Evolutionary conservation across 2,113 vertebrate species (phyloP).

Genomic region (Caranx melampygus): DNA sequence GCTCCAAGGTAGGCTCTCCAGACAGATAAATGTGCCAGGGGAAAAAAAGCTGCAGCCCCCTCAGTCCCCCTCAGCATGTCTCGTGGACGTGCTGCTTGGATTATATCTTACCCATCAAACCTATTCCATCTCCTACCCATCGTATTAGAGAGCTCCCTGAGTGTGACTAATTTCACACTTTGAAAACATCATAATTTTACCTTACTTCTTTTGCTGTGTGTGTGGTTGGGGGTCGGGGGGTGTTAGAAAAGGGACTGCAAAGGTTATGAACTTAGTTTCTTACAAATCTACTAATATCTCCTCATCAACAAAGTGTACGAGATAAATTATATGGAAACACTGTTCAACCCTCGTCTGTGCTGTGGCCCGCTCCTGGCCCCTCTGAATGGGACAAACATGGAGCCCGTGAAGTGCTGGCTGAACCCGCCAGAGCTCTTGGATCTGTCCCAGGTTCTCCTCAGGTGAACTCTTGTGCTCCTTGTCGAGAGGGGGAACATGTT

Average conservation of each 20-base stretch:
- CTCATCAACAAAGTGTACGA: conserved; percentile 7
- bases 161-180: conserved; percentile 7
- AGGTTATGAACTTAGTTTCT: conserved; percentile 22
- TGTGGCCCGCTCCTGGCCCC: conserved; percentile 40
- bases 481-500: conserved; percentile 20
- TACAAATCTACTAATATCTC: too few relatives aligned
- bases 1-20: conserved; percentile 71
- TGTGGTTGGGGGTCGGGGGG: neutral
- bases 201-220: neutral
- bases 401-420: conserved; percentile 50
- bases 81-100: conserved; percentile 54
- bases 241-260: too few relatives aligned
- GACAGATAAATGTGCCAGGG: conserved; percentile 80
- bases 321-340: conserved; percentile 20
- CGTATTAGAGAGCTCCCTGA: conserved; percentile 6
- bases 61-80: conserved; percentile 41
- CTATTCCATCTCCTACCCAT: neutral
- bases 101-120: conserved; percentile 44
- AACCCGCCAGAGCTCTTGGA: conserved; percentile 51
- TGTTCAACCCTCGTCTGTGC: conserved; percentile 19
- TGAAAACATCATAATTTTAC: conserved; percentile 7
- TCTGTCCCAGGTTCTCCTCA: conserved; percentile 64
- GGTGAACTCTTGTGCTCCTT: conserved; percentile 65
- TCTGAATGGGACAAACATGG: conserved; percentile 46
- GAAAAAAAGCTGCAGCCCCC: conserved; percentile 21